phyloP scores from a whole-genome alignment of 2,888 invertebrate genomes.

The Troides helena region DNA sequence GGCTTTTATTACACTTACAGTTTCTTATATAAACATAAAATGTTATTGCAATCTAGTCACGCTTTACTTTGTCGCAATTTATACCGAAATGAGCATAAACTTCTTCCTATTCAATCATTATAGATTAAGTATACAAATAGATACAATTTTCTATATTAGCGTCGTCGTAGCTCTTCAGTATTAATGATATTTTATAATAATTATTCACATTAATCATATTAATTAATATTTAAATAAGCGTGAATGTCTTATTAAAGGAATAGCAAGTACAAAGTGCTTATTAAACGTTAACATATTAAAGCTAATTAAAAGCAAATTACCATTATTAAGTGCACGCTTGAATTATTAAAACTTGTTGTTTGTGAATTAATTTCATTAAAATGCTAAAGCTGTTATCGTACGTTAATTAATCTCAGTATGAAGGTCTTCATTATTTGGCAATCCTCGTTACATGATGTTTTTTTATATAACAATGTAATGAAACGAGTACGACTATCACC shows the following conservation, averaged over 20 bases:
- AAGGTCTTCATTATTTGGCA: neutral
- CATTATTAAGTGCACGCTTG: neutral
- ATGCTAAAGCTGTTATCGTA: neutral
- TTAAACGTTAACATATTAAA: slow-evolving; percentile 1
- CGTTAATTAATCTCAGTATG: neutral
- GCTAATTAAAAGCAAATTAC: neutral
- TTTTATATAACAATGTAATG: neutral
- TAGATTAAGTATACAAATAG: too few species aligned
- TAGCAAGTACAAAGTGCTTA: neutral
- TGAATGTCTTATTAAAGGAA: too few species aligned
- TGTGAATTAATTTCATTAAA: neutral
- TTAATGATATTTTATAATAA: too few species aligned
- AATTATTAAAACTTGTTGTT: neutral
- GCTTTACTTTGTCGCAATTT: slow-evolving; percentile 17
- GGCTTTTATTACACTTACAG: slow-evolving; percentile 68
- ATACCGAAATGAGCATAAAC: neutral
- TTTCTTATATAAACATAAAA: slow-evolving; percentile 69
- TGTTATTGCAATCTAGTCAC: slow-evolving; percentile 37
- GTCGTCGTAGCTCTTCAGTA: too few species aligned
- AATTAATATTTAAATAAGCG: too few species aligned
- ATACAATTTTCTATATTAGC: too few species aligned
- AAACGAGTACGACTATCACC: too few species aligned
- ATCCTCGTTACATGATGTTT: neutral
- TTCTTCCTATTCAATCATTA: too few species aligned
- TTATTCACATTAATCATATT: too few species aligned